Percentiles rank a stretch among this genome's conserved stretches.
Evolutionary conservation across 2,888 invertebrate species (phyloP).

Genomic region (Operophtera brumata): DNA sequence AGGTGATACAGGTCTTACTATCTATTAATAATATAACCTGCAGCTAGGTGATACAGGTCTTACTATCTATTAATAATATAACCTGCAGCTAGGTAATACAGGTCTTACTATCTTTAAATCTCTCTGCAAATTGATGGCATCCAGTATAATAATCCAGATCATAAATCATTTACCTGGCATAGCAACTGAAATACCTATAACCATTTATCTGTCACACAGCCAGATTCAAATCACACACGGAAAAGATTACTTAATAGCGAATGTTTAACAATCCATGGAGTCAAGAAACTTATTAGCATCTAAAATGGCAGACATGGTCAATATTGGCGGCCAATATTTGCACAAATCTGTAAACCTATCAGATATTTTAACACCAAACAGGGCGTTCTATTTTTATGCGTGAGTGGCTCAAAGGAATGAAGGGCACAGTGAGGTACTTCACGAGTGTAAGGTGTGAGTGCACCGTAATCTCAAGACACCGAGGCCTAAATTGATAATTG

Average conservation of each 20-base stretch:
- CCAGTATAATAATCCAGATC: too few species aligned
- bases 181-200: not conserved
- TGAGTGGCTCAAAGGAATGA: not conserved
- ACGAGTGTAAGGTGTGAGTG: too few species aligned
- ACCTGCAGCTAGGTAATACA: too few species aligned
- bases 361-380: conserved; percentile 72
- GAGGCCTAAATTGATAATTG: too few species aligned
- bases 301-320: conserved; percentile 64
- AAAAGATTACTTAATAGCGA: conserved; percentile 44
- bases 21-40: too few species aligned
- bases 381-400: conserved; percentile 57
- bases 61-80: too few species aligned
- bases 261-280: conserved; percentile 50
- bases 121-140: too few species aligned
- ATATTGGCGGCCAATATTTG: conserved; percentile 67
- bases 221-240: conserved; percentile 31
- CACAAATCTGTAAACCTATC: conserved; percentile 68
- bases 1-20: too few species aligned
- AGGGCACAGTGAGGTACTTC: not conserved
- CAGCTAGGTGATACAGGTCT: too few species aligned
- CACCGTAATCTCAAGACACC: too few species aligned
- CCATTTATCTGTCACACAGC: not conserved
- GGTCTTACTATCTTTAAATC: too few species aligned
- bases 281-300: conserved; percentile 56
- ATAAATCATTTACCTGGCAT: not conserved